Conservation (phyloP, 2,113 vertebrate genomes). For the Harpagus bidentatus region DNA sequence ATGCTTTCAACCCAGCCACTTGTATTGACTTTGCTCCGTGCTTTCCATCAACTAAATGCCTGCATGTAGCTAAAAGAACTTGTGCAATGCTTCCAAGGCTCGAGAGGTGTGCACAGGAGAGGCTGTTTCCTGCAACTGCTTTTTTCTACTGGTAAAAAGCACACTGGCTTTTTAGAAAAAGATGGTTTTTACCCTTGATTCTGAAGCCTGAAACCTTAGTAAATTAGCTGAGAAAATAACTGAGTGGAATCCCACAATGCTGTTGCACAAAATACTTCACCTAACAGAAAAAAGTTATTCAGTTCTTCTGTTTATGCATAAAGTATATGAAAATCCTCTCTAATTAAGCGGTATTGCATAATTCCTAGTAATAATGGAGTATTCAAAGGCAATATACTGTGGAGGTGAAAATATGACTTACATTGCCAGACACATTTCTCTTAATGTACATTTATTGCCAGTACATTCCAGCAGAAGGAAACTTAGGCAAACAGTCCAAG, state of each 20-base stretch:
- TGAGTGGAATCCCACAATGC: not conserved
- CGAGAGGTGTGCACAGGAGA: not conserved
- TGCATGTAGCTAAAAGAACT: not conserved
- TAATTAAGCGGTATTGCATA: not conserved
- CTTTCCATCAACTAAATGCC: not conserved
- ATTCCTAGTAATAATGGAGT: not conserved
- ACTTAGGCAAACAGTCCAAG: not conserved
- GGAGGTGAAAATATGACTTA: rapidly evolving
- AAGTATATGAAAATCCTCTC: not conserved
- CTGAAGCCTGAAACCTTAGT: not conserved
- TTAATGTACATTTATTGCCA: not conserved
- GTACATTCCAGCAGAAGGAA: not conserved
- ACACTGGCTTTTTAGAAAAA: not conserved
- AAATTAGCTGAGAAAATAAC: not conserved
- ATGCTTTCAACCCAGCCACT: not conserved
- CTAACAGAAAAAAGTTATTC: not conserved
- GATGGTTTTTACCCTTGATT: not conserved
- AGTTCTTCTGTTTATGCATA: not conserved
- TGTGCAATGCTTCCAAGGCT: not conserved
- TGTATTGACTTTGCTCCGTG: not conserved
- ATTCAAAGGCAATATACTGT: not conserved
- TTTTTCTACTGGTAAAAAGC: not conserved
- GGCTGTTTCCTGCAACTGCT: not conserved
- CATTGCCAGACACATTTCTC: not conserved
- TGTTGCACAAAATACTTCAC: not conserved